Evolutionary conservation across 2,888 invertebrate genomes (phyloP).

Genomic region (Oligia latruncula): DNA sequence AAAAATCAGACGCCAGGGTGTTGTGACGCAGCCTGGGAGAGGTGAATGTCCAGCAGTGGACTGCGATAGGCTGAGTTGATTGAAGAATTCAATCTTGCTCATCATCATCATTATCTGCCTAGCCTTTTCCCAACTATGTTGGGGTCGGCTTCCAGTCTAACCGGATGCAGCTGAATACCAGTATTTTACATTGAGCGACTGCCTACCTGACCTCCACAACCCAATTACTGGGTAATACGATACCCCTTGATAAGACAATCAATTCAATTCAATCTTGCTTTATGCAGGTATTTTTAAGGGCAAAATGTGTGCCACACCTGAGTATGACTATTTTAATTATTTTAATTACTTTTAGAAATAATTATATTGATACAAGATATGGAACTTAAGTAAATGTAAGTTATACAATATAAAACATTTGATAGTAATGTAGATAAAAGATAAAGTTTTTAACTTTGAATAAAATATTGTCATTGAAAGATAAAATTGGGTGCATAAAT

Average conservation of each 20-base stretch:
- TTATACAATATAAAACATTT: conserved; percentile 12
- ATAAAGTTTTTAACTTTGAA: conserved; percentile 33
- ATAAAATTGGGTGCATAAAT: conserved; percentile 33
- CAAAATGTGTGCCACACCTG: not conserved
- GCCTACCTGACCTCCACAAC: too few relatives aligned
- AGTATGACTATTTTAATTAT: not conserved
- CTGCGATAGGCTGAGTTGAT: not conserved
- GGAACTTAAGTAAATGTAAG: not conserved
- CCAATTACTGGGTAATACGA: too few relatives aligned
- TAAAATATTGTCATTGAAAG: conserved; percentile 19
- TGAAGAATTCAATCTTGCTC: not conserved
- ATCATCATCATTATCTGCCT: too few relatives aligned
- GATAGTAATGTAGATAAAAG: conserved; percentile 42
- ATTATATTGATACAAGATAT: not conserved
- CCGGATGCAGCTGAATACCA: too few relatives aligned
- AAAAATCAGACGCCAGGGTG: not conserved
- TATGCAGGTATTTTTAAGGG: not conserved
- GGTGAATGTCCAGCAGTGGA: not conserved
- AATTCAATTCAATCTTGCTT: not conserved
- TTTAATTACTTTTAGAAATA: not conserved
- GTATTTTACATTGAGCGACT: too few relatives aligned
- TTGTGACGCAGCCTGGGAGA: not conserved
- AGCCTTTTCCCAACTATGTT: too few relatives aligned
- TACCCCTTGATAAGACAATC: too few relatives aligned
- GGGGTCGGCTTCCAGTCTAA: too few relatives aligned